Evolutionary conservation across 2,797 vertebrate genomes (phyloP), one percentile per base, ranked within the genome.

Genomic region (Pygocentrus nattereri): DNA sequence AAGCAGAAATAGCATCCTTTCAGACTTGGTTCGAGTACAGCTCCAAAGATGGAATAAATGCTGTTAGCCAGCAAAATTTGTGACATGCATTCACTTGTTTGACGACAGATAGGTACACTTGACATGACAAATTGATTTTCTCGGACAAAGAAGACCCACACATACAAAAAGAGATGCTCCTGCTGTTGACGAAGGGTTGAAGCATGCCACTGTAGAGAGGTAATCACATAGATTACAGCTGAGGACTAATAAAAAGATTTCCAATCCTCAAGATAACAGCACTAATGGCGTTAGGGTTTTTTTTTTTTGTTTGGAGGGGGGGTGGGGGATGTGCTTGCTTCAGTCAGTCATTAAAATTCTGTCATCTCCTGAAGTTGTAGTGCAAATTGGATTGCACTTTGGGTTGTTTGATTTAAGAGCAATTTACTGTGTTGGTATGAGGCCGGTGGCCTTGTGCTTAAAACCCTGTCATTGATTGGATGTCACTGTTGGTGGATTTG

Each of bases 391-490:
- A 78, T 62, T 82, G 64, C 76, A 56, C 76, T 72, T 86, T 65
- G 59, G 64, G 71, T 21, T 65, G 72, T 79, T 84, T 82, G 73
- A 76, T 85, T 82, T 73, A 82, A 82, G 23, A 56, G 23, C 65
- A 86, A 79, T 86, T 82, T 86, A 79, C 79, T 79, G 82, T 71
- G 70, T 56, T 31, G 44, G 64, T 71, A 41, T 78, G 52, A 70
- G 18, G 64, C 56, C 69, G 16, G 59, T 71, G 68, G 73, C 68
- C 67, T 81, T 80, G 75, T 71, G 38, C 62, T 59, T 81, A 61
- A 83, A 81, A 70, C 61, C 41, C 62, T 59, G 58, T 74, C 78
- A 86, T 65, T 86, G 83, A 88, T 80, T 85, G 73, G 80, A 47
- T 74, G 79, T 78, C 64, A 34, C 50, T 74, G 72, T 49, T 81